Evolutionary conservation across 2,113 vertebrate genomes (phyloP).

Genomic region (Numenius arquata): DNA sequence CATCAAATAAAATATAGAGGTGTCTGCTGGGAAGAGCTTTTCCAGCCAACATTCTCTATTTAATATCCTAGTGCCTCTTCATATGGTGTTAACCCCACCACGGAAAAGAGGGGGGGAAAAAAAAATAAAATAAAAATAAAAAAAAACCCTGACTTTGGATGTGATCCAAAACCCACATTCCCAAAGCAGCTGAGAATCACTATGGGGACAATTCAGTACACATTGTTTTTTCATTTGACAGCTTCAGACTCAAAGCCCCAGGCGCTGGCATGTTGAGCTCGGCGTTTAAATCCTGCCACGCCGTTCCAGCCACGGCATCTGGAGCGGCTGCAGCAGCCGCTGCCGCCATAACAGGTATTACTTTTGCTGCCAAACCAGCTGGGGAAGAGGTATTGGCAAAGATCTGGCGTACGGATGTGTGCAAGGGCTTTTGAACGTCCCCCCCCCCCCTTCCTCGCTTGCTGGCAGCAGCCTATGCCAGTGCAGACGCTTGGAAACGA

Average conservation of each 20-base stretch:
- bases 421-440: neutral
- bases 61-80: neutral
- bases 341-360: neutral
- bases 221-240: neutral
- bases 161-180: neutral
- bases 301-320: neutral
- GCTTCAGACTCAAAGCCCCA: neutral
- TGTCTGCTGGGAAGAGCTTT: constrained; percentile 10
- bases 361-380: neutral
- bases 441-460: neutral
- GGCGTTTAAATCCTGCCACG: neutral
- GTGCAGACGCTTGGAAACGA: neutral
- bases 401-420: neutral
- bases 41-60: neutral
- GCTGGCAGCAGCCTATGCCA: neutral
- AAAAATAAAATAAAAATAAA: neutral
- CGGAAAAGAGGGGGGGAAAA: neutral
- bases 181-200: neutral
- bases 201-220: constrained; percentile 2
- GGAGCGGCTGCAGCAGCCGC: neutral
- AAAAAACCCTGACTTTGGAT: neutral
- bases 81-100: neutral
- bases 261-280: neutral
- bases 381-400: constrained; percentile 19
- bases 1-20: neutral